Conservation (phyloP, 1,140 invertebrate genomes). For the Rhynchophorus ferrugineus region DNA sequence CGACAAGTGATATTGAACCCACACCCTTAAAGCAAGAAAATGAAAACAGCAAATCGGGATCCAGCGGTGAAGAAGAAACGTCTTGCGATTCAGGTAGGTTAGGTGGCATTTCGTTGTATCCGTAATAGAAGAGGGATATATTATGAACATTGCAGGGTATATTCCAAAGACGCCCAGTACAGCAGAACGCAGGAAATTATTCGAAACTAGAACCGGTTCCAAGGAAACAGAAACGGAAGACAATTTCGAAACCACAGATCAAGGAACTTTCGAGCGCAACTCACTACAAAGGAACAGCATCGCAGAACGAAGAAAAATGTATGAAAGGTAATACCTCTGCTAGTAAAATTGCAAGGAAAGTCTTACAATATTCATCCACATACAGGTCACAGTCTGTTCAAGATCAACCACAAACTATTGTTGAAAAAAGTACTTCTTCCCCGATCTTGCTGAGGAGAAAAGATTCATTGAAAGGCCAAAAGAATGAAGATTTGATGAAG, state of each 20-base stretch:
- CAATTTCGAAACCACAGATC: constrained; percentile 36
- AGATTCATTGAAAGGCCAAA: constrained; percentile 36
- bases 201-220: constrained; percentile 45
- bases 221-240: constrained; percentile 41
- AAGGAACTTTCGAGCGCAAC: constrained; percentile 47
- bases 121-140: background rate
- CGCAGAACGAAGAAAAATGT: constrained; percentile 66
- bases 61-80: constrained; percentile 52
- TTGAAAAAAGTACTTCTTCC: constrained; percentile 58
- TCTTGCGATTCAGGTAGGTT: constrained; percentile 33
- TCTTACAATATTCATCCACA: too few species aligned
- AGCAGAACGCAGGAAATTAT: constrained; percentile 62
- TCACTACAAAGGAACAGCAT: constrained; percentile 59
- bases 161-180: constrained; percentile 63
- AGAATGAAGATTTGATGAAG: constrained; percentile 44
- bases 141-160: constrained; percentile 35
- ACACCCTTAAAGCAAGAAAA: constrained; percentile 12
- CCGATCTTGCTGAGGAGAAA: constrained; percentile 59
- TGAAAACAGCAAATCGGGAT: constrained; percentile 55
- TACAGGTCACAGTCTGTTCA: constrained; percentile 43
- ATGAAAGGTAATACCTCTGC: constrained; percentile 72
- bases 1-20: constrained; percentile 21
- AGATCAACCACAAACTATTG: constrained; percentile 49
- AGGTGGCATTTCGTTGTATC: too few species aligned
- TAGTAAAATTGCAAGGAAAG: too few species aligned